Base-by-base conservation (phyloP, 2,888 invertebrate species). In the Tachina lurida region DNA sequence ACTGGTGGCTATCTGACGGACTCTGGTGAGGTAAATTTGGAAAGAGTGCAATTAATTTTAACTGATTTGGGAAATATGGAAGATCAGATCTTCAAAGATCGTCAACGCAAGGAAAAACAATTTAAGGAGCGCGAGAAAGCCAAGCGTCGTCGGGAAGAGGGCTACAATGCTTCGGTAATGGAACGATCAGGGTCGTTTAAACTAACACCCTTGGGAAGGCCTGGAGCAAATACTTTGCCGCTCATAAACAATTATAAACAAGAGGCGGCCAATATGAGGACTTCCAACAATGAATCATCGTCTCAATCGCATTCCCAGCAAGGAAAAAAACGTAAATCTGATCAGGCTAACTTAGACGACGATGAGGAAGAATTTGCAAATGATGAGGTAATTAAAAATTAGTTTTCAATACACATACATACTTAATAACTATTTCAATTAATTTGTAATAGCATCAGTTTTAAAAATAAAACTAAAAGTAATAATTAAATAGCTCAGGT, bases 1-100 rank as follows among this genome's bases (percentile, higher is more conserved):
- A 98, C 98, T n/a, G 96, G 96, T 91, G 98, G 98, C 19, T 99
- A 96, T 94, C 94, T 99, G 87, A 99, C 99, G 0, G 95, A 98
- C 91, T 98, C 97, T 54, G 99, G 99, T 0, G 96, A 97, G 88
- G 98, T 99, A 13, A 96, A 98, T 92, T 94, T 99, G 83, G 96
- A 97, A 89, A 94, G 99, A 60, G 99, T 99, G 10, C 99, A 99
- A 93, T 94, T 98, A 88, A 99, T 99, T 76, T 96, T 99, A 96
- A 95, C 95, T 43, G 98, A 99, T 91, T 94, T 99, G 67, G 99
- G 99, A 0, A 95, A 96, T 91, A 96, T 96, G 45, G 99, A 99
- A 92, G 99, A 99, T 94, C 97, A 98, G 93, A 99, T 99, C 91
- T 99, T 99, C 93, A 97, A 97, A 92, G 96, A 96, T 70, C 94